phyloP scores from a whole-genome alignment of 1,140 invertebrate species.

The Bombyx mori region ASM3026992v2 NC_085123.1:11232001-11232500 shows the following conservation, averaged over 20 bases:
- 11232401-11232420: conserved; percentile 59
- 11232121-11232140: conserved; percentile 24
- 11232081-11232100: conserved; percentile 46
- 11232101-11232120: conserved; percentile 42
- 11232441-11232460: conserved; percentile 52
- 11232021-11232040: conserved; percentile 55
- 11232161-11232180: conserved; percentile 38
- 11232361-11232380: conserved; percentile 28
- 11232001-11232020: conserved; percentile 46
- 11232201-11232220: conserved; percentile 58
- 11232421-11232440: conserved; percentile 59
- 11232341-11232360: conserved; percentile 47
- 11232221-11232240: conserved; percentile 50
- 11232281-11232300: conserved; percentile 26
- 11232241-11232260: conserved; percentile 41
- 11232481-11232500: conserved; percentile 70
- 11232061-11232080: conserved; percentile 48
- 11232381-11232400: conserved; percentile 31
- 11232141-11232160: conserved; percentile 38
- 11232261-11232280: conserved; percentile 25
- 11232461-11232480: conserved; percentile 65
- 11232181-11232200: conserved; percentile 28
- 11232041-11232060: conserved; percentile 42
- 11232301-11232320: conserved; percentile 27
- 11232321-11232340: conserved; percentile 29